Evolutionary conservation across 2,113 vertebrate genomes (phyloP).

Genomic region (Leucosticte australis): DNA sequence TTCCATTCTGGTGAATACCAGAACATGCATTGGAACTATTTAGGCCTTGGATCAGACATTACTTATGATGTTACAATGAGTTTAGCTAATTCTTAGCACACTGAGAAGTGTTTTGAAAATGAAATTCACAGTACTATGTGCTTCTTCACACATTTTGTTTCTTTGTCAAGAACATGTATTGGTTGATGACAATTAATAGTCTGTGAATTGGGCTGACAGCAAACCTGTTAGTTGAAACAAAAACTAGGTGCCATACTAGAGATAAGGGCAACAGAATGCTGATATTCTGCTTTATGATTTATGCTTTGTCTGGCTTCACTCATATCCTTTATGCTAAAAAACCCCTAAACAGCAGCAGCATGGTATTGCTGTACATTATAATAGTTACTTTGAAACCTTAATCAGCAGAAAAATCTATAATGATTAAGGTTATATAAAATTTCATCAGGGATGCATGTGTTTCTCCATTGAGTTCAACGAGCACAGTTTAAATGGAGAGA

Average conservation of each 20-base stretch:
- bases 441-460: background rate
- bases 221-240: background rate
- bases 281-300: background rate
- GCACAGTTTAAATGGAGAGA: background rate
- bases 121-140: background rate
- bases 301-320: background rate
- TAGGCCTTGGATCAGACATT: background rate
- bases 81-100: background rate
- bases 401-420: background rate
- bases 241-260: background rate
- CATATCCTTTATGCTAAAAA: background rate
- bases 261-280: background rate
- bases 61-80: background rate
- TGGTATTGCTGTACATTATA: background rate
- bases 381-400: background rate
- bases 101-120: background rate
- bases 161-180: background rate
- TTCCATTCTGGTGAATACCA: background rate
- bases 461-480: background rate
- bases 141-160: background rate
- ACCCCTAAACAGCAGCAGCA: background rate
- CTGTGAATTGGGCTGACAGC: background rate
- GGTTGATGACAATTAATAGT: background rate
- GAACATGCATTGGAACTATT: background rate
- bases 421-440: background rate